Evolutionary conservation across 2,888 invertebrate genomes (phyloP), one percentile per base, ranked within the genome.

Genomic region (Altica lythri): DNA sequence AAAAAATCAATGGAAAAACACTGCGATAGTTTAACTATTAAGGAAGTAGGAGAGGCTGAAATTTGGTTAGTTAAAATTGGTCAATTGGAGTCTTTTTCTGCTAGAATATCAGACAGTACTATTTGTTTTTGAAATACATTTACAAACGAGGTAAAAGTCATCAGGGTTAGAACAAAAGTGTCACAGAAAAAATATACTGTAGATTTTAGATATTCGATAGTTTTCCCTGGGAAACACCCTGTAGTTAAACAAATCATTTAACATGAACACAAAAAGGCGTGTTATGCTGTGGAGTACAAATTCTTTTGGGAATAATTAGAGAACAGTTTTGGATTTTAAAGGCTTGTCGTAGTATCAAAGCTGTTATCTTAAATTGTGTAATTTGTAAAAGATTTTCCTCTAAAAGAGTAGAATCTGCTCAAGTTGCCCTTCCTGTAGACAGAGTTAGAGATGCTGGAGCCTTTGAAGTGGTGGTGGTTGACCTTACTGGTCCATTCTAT

Each of bases 401-500:
- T 4, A 63, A 63, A 56, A 19, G 18, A 4, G 6, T 65, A 17
- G 45, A 65, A 16, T 47, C 45, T 17, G 44, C 59, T 32, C 42
- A 62, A 16, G 48, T 63, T 6, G 59, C 69, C 2, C 49, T 72
- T 22, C 71, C 69, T n/a, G 10, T 38, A 13, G 60, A 71, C 51
- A 54, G 68, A n/a, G 62, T 70, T 1, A 45, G 55, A n/a, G 58
- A 65, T 53, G 60, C 62, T 3, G 27, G 37, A 4, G 57, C 55
- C 18, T 72, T 72, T 61, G 68, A 71, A 54, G 55, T 67, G 2
- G 55, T 56, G 4, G 74, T 71, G 2, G 53, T 73, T 4, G 74
- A 74, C 57, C 56, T 73, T 22, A 63, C 67, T 2, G 76, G 75
- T 1, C 75, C 75, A 1, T 27, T 75, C 3, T 57, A 48, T 17